Base-by-base conservation (phyloP, 1,140 invertebrate genomes). In the Harpegnathos saltator region DNA sequence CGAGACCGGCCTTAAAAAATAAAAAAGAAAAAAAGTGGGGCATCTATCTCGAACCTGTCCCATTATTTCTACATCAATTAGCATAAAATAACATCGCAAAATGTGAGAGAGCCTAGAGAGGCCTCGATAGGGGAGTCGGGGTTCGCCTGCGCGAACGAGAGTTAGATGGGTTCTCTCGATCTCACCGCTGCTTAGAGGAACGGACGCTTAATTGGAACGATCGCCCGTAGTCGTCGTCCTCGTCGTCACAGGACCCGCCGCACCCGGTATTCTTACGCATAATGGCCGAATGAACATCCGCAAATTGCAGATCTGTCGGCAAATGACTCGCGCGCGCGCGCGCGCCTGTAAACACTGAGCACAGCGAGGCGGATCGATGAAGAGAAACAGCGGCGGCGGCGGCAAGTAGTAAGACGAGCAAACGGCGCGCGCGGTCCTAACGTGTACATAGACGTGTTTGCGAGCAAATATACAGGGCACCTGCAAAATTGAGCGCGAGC, bases 361-460 rank as follows among this genome's bases (percentile, higher is more conserved):
- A n/a, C n/a, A 80, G 75, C 75, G 48, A 69, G 63, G 75, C 65
- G 33, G 66, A 44, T 44, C 38, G 38, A 44, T 44, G 38, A 9
- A 44, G 38, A 44, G 38, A 44, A 44, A 44, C 38, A 44, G 38
- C 38, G 38, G 7, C 38, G 38, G 38, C 38, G 65, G 15, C 15
- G 52, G 52, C 52, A 5, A 19, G 54, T 19, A 69, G 75, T 58
- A 80, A 80, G 75, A 80, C 65, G 75, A 80, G 75, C 65, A 80
- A 80, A 80, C 75, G 63, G 50, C 75, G 48, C 5, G 29, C 29
- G 38, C 52, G 48, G 63, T 33, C 75, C 63, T 78, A 78, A 78
- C 75, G 75, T 80, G 65, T 80, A 69, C 75, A 80, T 80, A 80
- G 75, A 80, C 33, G 65, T 80, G 75, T 80, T 80, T 80, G 75